Percentiles rank a stretch among this genome's conserved stretches.
phyloP scores from a whole-genome alignment of 2,797 vertebrate genomes.

The Hippocampus kuda region DNA sequence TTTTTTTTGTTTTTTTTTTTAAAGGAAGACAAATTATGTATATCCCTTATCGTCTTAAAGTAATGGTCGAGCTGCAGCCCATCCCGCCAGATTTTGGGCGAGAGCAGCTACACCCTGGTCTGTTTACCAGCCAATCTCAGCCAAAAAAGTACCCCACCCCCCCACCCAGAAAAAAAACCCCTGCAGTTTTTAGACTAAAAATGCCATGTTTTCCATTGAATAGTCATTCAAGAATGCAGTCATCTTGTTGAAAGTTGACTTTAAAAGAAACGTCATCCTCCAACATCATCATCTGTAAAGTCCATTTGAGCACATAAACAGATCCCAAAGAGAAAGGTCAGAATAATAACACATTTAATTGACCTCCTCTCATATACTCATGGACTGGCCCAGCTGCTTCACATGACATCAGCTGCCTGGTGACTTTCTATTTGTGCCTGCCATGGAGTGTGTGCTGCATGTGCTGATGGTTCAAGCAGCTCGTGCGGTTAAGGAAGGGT shows the following conservation, averaged over 20 bases:
- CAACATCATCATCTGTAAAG: slow-evolving; percentile 1
- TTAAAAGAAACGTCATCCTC: slow-evolving; percentile 1
- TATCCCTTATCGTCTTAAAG: background rate
- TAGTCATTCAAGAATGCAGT: background rate
- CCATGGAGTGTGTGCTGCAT: slow-evolving; percentile 21
- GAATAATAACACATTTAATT: slow-evolving; percentile 7
- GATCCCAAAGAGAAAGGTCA: background rate
- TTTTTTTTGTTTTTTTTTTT: background rate
- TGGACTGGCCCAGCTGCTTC: slow-evolving; percentile 21
- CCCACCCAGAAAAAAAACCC: background rate
- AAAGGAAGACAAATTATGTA: background rate
- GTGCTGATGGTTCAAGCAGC: slow-evolving; percentile 28
- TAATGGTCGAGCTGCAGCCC: background rate
- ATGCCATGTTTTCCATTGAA: background rate
- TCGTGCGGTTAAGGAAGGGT: slow-evolving; percentile 53
- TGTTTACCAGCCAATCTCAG: background rate
- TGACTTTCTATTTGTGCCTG: slow-evolving; percentile 48
- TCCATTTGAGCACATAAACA: slow-evolving; percentile 12
- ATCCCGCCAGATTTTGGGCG: background rate
- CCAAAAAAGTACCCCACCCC: background rate
- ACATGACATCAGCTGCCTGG: slow-evolving; percentile 52
- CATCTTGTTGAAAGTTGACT: background rate
- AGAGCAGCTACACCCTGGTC: background rate
- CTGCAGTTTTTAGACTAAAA: background rate
- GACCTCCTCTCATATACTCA: slow-evolving; percentile 12